Evolutionary conservation across 2,113 vertebrate species (phyloP), one percentile per base, ranked within the genome.

Genomic region (Merops nubicus): DNA sequence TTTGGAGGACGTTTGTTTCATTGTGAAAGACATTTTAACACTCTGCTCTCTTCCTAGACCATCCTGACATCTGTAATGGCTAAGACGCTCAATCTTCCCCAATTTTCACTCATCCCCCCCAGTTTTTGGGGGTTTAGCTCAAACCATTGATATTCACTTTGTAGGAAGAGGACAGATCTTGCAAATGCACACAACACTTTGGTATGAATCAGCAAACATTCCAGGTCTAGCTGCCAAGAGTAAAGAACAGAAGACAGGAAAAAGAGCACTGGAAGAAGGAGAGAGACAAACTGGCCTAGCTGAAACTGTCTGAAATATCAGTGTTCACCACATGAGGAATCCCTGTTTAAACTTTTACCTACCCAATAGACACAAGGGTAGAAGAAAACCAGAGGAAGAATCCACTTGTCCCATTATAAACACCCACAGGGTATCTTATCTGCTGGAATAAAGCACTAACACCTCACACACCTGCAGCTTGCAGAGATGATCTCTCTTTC

Each of bases 171-270:
- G 48, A 76, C 9, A 50, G 47, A 91, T 31, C 59, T 63, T 79
- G 28, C 11, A 70, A 85, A 77, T 31, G 23, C 42, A 67, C 31
- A 20, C 31, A 38, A 42, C 3, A 60, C 50, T 34, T 84, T 67
- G 34, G 40, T 69, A 40, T 6, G 65, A 85, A 87, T 26, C 76
- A 57, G 45, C 60, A 88, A 91, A 69, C 33, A 43, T 18, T 57
- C 78, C 7, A 74, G 51, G n/a, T 83, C 86, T 40, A 81, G 54
- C 76, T 91, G 59, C 72, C 72, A 88, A 88, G 85, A 91, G 75
- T 43, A 70, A 96, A 80, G 82, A 88, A 88, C 29, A 63, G 67
- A 93, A 88, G 68, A 84, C 36, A 78, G 88, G 84, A 91, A 86
- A 72, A 81, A 65, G 60, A 86, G 38, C 63, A 88, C 38, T 38